A percentile compares a stretch with the other conserved stretches of the same genome.
Conservation (phyloP, 2,797 vertebrate species). For the Melanotaenia parkinsoni region DNA sequence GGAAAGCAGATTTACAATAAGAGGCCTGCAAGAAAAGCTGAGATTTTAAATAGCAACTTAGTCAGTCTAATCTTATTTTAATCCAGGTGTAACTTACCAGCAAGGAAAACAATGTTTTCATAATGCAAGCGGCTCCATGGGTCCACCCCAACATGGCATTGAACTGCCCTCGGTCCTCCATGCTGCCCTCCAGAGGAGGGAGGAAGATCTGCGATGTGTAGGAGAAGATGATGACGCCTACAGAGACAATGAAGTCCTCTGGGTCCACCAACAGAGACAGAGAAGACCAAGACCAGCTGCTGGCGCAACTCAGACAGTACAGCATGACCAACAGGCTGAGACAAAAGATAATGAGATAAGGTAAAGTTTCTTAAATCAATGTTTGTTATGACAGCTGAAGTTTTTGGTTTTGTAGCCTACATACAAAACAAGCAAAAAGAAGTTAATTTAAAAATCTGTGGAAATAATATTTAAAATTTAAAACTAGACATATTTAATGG, state of each 20-base stretch:
- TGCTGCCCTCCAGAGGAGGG: constrained; percentile 84
- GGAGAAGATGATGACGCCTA: constrained; percentile 88
- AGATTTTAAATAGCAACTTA: neutral
- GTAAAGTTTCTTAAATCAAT: neutral
- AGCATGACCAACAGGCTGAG: constrained; percentile 76
- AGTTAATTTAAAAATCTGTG: neutral
- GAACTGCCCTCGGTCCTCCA: constrained; percentile 83
- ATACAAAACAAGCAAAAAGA: neutral
- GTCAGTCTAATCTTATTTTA: neutral
- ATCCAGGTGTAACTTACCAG: constrained; percentile 55
- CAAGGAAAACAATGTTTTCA: constrained; percentile 86
- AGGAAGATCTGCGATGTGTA: constrained; percentile 91
- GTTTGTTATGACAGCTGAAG: neutral
- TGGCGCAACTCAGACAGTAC: constrained; percentile 81
- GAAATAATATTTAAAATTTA: neutral
- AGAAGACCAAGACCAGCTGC: constrained; percentile 81
- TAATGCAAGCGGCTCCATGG: constrained; percentile 82
- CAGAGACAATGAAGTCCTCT: constrained; percentile 84
- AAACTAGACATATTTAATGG: neutral
- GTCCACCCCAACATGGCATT: constrained; percentile 82
- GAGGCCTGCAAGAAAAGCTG: neutral
- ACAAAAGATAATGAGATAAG: constrained; percentile 4
- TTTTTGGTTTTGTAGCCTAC: too few relatives aligned
- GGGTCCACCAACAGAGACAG: constrained; percentile 79
- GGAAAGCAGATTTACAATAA: neutral